Evolutionary conservation across 92 coral and sea anemone genomes (phyloP), one percentile per base, ranked within the genome.

Genomic region (Siderastrea radians): DNA sequence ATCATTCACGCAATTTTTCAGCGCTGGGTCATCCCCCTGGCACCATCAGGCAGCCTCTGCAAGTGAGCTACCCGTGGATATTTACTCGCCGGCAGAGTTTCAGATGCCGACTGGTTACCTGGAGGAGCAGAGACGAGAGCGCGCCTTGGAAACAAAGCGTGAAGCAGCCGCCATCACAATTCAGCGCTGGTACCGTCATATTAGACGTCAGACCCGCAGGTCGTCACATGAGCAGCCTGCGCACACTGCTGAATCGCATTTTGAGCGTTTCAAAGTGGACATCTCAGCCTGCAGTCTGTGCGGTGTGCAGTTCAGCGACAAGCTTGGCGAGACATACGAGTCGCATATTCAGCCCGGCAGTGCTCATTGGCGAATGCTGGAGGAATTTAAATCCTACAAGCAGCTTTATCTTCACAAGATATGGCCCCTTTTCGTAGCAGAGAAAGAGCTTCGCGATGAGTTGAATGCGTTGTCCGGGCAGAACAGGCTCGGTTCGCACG

Each of bases 241-340:
- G 3, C 48, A 64, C 66, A 57, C 49, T 3, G 88, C 48, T 16
- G 65, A 67, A 15, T 45, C 51, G 49, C 91, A 89, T 63, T 94
- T 92, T 58, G 93, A 89, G 62, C 80, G 83, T 4, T 92, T 92
- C 88, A 94, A 92, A 63, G 93, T 87, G 45, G 97, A 94, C 83
- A 75, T 16, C 38, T 92, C 93, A 47, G 97, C 87, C 3, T 94
- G 97, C 64, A 89, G 93, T 12, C 83, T 94, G 17, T 94, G 97
- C 47, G 78, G 90, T 9, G 86, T 91, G 49, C 79, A 71, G 53
- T 91, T 91, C 80, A 83, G 17, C 59, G 62, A 71, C 72, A 26
- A 57, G 10, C 66, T 50, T 8, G 58, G 71, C 3, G 92, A 77
- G 65, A 67, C 81, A 0, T 91, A 87, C 73, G 77, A 88, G 48